Conservation (phyloP, 1,140 invertebrate species). For the Coenobita brevimanus region DNA sequence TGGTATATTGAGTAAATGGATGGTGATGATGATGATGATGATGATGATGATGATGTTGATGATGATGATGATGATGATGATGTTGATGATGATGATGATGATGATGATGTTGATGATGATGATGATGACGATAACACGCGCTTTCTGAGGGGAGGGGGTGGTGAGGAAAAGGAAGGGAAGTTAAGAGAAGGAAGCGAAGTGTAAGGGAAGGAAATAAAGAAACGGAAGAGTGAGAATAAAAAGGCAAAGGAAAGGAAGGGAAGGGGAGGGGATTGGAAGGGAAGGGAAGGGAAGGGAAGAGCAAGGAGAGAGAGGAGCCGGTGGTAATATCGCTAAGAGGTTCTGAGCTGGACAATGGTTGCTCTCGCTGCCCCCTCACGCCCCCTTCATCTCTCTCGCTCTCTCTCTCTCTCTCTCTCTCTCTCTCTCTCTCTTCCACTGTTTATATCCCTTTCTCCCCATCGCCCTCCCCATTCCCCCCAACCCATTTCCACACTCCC, state of each 20-base stretch:
- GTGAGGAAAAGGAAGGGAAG: background rate
- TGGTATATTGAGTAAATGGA: too few species aligned
- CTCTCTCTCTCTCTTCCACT: background rate
- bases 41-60: too few species aligned
- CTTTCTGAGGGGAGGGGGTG: background rate
- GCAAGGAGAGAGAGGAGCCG: background rate
- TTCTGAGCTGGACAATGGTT: slow-evolving; percentile 30
- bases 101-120: too few species aligned
- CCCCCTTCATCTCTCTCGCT: slow-evolving; percentile 6
- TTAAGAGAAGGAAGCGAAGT: background rate
- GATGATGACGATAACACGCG: too few species aligned
- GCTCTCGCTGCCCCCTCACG: background rate
- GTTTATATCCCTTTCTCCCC: background rate
- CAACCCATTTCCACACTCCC: background rate
- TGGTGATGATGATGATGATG: too few species aligned
- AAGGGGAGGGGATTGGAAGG: background rate
- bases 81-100: too few species aligned
- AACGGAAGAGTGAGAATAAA: background rate
- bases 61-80: too few species aligned
- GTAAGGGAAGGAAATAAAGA: background rate
- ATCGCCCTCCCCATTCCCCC: background rate
- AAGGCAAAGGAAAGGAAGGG: background rate
- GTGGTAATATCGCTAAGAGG: slow-evolving; percentile 38
- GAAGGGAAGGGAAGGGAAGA: background rate
- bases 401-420: slow-evolving; percentile 47